Base-by-base conservation (phyloP, 2,113 vertebrate species). In the Psilopsiagon aymara region DNA sequence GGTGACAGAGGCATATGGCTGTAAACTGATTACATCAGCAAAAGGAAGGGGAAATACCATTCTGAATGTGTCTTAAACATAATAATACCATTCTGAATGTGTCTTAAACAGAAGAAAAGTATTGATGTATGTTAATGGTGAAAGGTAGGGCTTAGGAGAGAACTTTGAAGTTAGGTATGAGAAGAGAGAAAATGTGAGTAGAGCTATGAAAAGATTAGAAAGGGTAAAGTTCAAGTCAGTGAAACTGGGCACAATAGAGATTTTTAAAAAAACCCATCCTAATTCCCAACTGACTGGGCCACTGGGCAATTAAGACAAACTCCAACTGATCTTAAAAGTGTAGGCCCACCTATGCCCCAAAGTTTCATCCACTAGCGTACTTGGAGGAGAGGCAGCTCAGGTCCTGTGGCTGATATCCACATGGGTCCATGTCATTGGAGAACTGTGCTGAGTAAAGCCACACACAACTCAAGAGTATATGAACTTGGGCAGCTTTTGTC, bases 31-130 rank as follows among this genome's bases (percentile, higher is more conserved):
- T n/a, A n/a, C n/a, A n/a, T n/a, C n/a, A n/a, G n/a, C n/a, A n/a
- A n/a, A n/a, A n/a, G n/a, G n/a, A n/a, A n/a, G n/a, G n/a, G 29
- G 31, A 85, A 86, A 86, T 53, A 62, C 0, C 0, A 1, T 37
- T 62, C 63, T 70, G 63, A 80, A 49, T 18, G 4, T 39, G 7
- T 39, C 46, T 79, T 77, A 73, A 57, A 35, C 7, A 25, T n/a
- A 47, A 37, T 78, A n/a, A n/a, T n/a, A n/a, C n/a, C n/a, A n/a
- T n/a, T n/a, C n/a, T n/a, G n/a, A n/a, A n/a, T n/a, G n/a, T n/a
- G n/a, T n/a, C n/a, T n/a, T n/a, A n/a, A n/a, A n/a, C 43, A 7
- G 37, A 73, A 63, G 6, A 76, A 80, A 68, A 47, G 19, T n/a
- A 33, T 7, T 39, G 20, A n/a, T 7, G 5, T 35, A 24, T 62